A percentile compares a stretch with the other conserved stretches of the same genome.
phyloP scores from a whole-genome alignment of 2,113 vertebrate species.

The Silurus asotus region DNA sequence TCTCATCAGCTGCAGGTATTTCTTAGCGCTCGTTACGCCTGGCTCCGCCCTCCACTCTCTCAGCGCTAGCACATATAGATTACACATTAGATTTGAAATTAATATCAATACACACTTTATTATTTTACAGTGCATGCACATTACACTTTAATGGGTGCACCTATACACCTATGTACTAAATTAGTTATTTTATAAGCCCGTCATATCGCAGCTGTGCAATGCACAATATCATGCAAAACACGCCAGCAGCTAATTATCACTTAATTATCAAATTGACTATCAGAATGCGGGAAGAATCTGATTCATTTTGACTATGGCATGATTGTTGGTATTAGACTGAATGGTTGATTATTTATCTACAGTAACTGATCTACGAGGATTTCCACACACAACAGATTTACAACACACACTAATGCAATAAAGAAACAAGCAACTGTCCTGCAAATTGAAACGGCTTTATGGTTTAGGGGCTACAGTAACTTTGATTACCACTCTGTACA shows the following conservation, averaged over 20 bases:
- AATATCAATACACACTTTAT: neutral
- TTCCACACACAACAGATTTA: neutral
- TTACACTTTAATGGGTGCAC: neutral
- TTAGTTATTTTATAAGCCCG: neutral
- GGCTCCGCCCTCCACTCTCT: no score
- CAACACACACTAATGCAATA: neutral
- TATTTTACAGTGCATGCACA: neutral
- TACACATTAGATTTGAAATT: neutral
- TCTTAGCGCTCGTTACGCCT: no score
- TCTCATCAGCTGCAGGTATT: no score
- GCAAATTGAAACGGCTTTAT: neutral
- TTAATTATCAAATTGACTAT: neutral
- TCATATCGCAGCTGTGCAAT: neutral
- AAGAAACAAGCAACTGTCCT: neutral
- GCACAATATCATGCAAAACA: neutral
- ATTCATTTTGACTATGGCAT: neutral
- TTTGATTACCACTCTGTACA: no score
- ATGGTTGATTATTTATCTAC: neutral
- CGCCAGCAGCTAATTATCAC: neutral
- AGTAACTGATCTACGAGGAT: neutral
- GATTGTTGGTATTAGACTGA: neutral
- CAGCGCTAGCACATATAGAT: neutral
- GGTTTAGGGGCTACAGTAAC: neutral
- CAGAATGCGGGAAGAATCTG: neutral
- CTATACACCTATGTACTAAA: neutral